Conservation (phyloP, 2,113 vertebrate genomes). For the Pseudopipra pipra region DNA sequence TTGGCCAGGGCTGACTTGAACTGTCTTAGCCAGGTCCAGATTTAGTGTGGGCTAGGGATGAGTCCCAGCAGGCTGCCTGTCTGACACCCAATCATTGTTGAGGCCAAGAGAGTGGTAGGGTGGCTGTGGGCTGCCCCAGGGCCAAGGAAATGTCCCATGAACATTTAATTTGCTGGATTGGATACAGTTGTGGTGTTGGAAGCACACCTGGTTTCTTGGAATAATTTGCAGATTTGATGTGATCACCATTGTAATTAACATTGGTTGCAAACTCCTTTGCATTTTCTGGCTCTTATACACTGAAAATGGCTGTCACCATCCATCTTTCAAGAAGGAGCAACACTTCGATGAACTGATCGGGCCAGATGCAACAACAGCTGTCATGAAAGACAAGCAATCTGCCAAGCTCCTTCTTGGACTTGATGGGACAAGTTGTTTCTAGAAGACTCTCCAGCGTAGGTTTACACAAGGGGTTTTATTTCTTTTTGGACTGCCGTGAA, state of each 20-base stretch:
- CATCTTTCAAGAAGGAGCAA: background rate
- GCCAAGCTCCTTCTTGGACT: background rate
- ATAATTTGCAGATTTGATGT: background rate
- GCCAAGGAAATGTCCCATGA: background rate
- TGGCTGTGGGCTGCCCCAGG: background rate
- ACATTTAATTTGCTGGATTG: background rate
- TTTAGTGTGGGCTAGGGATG: background rate
- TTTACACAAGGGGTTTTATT: background rate
- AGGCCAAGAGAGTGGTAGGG: background rate
- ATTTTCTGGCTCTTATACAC: background rate
- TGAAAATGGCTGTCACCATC: background rate
- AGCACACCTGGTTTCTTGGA: background rate
- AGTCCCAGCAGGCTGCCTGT: background rate
- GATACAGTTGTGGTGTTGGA: background rate
- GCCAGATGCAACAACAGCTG: background rate
- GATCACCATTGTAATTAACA: background rate
- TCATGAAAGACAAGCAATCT: background rate
- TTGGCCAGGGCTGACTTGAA: background rate
- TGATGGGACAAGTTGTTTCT: background rate
- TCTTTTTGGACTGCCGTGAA: background rate
- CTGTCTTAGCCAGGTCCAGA: background rate
- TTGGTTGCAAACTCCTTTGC: background rate
- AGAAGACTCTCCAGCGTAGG: background rate
- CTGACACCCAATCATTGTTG: rapidly evolving
- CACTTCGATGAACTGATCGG: rapidly evolving